phyloP scores from a whole-genome alignment of 2,113 vertebrate species.

The Benitochromis conjunctus region DNA sequence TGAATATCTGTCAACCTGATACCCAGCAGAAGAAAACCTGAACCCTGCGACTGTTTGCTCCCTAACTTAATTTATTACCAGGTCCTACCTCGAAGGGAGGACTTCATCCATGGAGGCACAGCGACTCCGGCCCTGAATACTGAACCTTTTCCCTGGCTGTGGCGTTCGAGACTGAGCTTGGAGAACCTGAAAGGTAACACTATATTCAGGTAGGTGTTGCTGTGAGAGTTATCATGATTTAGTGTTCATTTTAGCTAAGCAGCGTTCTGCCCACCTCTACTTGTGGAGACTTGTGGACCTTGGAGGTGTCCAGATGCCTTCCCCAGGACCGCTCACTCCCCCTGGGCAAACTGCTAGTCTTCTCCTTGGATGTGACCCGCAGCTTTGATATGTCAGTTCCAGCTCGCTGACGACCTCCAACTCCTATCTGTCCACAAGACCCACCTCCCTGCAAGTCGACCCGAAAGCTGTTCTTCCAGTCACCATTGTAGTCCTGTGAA shows the following conservation, averaged over 20 bases:
- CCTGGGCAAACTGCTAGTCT: slow-evolving; percentile 72
- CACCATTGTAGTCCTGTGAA: slow-evolving; percentile 67
- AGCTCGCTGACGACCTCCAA: slow-evolving; percentile 71
- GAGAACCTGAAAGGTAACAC: slow-evolving; percentile 28
- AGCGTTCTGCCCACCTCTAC: neutral
- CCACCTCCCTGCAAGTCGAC: slow-evolving; percentile 76
- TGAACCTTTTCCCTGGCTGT: slow-evolving; percentile 82
- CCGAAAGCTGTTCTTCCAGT: slow-evolving; percentile 78
- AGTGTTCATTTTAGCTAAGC: neutral
- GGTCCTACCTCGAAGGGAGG: slow-evolving; percentile 62
- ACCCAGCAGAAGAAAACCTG: neutral
- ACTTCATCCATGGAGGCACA: slow-evolving; percentile 93
- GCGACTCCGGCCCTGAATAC: slow-evolving; percentile 78
- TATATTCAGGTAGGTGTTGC: neutral
- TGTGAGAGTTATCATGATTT: neutral
- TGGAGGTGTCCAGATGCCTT: slow-evolving; percentile 52
- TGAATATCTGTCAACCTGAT: neutral
- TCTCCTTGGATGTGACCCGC: slow-evolving; percentile 34
- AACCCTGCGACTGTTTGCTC: neutral
- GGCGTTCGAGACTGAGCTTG: slow-evolving; percentile 79
- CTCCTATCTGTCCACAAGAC: slow-evolving; percentile 35
- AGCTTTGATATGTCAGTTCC: slow-evolving; percentile 77
- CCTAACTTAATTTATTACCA: neutral
- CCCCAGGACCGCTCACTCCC: slow-evolving; percentile 70
- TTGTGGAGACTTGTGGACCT: slow-evolving; percentile 56